phyloP scores from a whole-genome alignment of 2,797 vertebrate species.

The Anabas testudineus region DNA sequence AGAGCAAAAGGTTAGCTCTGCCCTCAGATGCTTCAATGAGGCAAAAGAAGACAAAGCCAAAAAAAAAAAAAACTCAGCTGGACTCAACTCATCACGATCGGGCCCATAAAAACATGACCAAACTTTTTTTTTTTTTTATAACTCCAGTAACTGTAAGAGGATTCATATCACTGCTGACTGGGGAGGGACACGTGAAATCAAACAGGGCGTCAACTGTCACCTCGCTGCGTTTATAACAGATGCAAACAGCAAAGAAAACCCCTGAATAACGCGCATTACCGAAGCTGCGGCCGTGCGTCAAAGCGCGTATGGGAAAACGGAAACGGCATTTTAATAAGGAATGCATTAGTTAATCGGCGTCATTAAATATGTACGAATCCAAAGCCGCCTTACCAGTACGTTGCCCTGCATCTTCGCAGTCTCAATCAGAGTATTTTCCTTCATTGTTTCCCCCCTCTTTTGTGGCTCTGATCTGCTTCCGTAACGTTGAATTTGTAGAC shows the following conservation, averaged over 20 bases:
- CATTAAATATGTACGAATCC: constrained; percentile 12
- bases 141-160: constrained; percentile 40
- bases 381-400: constrained; percentile 79
- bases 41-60: constrained; percentile 29
- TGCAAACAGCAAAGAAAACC: background rate
- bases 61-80: constrained; percentile 48
- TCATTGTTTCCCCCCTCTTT: constrained; percentile 85
- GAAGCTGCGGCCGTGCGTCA: constrained; percentile 37
- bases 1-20: constrained; percentile 75
- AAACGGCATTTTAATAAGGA: background rate
- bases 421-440: constrained; percentile 96
- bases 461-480: constrained; percentile 7
- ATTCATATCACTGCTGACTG: background rate
- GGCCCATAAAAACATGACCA: constrained; percentile 27
- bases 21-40: constrained; percentile 51
- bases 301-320: constrained; percentile 15
- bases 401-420: constrained; percentile 98
- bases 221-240: background rate
- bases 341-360: constrained; percentile 19
- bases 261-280: background rate
- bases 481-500: constrained; percentile 33
- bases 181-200: constrained; percentile 21
- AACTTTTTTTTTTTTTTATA: too few species aligned
- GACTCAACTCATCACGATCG: constrained; percentile 28
- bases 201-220: constrained; percentile 51